Conservation (phyloP, 2,888 invertebrate genomes). For the Falcaria lacertinaria region DNA sequence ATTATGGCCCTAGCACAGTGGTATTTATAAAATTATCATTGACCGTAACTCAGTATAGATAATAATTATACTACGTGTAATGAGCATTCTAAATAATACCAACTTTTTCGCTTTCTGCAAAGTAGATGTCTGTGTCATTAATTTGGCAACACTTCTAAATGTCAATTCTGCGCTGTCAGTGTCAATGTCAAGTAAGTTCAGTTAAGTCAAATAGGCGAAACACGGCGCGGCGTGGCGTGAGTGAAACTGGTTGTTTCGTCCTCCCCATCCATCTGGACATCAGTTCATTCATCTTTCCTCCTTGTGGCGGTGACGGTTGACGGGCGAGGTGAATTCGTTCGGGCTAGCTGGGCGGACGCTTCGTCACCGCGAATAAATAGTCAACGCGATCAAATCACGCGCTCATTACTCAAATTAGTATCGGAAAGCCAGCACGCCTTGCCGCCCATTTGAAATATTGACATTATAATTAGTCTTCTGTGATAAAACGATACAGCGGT, state of each 20-base stretch:
- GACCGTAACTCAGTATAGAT: too few species aligned
- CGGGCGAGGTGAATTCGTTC: constrained; percentile 43
- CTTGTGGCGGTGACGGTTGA: constrained; percentile 32
- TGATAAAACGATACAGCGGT: constrained; percentile 64
- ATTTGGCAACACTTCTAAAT: too few species aligned
- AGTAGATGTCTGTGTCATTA: too few species aligned
- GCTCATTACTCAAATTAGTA: constrained; percentile 55
- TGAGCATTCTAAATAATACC: too few species aligned
- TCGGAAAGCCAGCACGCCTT: constrained; percentile 49
- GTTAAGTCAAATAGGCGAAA: constrained; percentile 22
- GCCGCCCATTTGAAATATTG: constrained; percentile 52
- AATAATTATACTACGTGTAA: too few species aligned
- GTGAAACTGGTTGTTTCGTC: too few species aligned
- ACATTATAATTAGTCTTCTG: constrained; percentile 67
- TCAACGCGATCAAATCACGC: constrained; percentile 50
- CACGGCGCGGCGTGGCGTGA: constrained; percentile 49
- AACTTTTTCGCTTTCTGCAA: too few species aligned
- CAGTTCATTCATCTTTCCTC: constrained; percentile 55
- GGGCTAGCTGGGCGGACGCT: constrained; percentile 46
- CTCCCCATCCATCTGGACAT: too few species aligned
- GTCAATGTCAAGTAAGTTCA: constrained; percentile 17
- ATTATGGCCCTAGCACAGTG: too few species aligned
- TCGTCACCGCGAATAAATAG: constrained; percentile 66
- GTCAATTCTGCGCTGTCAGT: constrained; percentile 6
- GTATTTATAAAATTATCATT: too few species aligned